Percentiles rank a stretch among this genome's conserved stretches.
phyloP scores from a whole-genome alignment of 2,888 invertebrate genomes.

The Tipula confusa region DNA sequence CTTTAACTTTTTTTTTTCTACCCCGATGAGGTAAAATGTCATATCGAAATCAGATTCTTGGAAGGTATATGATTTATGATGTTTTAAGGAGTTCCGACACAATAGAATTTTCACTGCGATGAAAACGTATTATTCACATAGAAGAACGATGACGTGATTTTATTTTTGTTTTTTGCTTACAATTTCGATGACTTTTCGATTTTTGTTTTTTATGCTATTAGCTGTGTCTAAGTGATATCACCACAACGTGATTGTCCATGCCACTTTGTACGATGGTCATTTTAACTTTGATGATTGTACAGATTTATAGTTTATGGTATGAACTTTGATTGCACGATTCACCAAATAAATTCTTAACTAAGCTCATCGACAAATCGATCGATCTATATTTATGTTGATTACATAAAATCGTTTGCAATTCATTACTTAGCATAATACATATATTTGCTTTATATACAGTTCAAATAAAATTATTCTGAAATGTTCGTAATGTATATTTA shows the following conservation, averaged over 20 bases:
- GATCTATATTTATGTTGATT: background rate
- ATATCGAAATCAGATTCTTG: background rate
- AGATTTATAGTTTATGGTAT: too few species aligned
- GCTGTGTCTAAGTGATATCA: too few species aligned
- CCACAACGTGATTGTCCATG: too few species aligned
- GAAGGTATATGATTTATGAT: background rate
- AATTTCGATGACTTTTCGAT: background rate
- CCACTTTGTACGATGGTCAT: too few species aligned
- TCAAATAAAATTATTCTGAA: background rate
- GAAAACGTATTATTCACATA: background rate
- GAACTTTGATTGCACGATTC: too few species aligned
- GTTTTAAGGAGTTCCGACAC: background rate
- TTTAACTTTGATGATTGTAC: too few species aligned
- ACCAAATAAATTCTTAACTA: too few species aligned
- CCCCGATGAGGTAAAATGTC: constrained; percentile 9
- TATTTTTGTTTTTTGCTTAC: too few species aligned
- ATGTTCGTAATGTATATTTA: background rate
- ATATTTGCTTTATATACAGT: background rate
- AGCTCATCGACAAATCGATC: background rate
- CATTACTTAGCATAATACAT: background rate
- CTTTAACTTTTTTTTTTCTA: constrained; percentile 13
- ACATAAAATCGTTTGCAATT: too few species aligned
- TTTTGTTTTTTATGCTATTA: background rate
- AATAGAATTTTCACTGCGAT: background rate
- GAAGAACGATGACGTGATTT: background rate